A percentile compares a stretch with the other conserved stretches of the same genome.
These are phyloP conservation scores for Miichthys miiuy DNA, from an alignment of 2,797 vertebrate genomes.

Conservation along the genomic window DNA sequence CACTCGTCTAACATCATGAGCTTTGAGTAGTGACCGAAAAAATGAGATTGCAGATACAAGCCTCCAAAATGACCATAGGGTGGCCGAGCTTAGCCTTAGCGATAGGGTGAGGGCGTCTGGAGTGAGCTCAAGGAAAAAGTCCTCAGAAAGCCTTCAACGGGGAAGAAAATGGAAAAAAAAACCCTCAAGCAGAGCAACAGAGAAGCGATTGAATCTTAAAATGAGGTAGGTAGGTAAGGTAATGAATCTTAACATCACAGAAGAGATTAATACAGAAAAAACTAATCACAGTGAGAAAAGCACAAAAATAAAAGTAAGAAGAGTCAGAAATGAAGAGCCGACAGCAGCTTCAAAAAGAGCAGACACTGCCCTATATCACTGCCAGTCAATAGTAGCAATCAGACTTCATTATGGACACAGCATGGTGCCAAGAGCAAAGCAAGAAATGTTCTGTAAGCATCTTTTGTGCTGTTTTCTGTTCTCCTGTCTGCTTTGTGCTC, in stretches of 20 bases:
- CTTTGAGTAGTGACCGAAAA: no score
- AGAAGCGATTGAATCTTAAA: no score
- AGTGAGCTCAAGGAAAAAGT: no score
- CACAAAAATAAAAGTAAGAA: neutral
- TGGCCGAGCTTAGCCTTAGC: no score
- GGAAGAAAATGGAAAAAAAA: no score
- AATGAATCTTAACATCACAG: neutral
- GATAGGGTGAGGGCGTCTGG: no score
- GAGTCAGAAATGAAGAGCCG: neutral
- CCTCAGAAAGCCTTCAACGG: no score
- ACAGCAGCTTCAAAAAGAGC: conserved; percentile 28
- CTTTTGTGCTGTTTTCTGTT: conserved; percentile 14
- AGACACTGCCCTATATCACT: neutral
- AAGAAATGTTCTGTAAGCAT: conserved; percentile 3
- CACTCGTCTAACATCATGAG: no score
- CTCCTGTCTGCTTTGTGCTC: conserved; percentile 1
- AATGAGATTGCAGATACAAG: no score
- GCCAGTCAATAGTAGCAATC: conserved; percentile 52
- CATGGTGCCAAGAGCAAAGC: conserved; percentile 23
- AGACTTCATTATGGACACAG: conserved; percentile 49
- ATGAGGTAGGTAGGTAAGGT: no score
- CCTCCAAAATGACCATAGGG: no score
- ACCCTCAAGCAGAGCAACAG: no score
- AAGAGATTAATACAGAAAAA: neutral
- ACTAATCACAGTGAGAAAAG: neutral